Evolutionary conservation across 2,888 invertebrate species (phyloP).

Genomic region (Stegophylla sp.): DNA sequence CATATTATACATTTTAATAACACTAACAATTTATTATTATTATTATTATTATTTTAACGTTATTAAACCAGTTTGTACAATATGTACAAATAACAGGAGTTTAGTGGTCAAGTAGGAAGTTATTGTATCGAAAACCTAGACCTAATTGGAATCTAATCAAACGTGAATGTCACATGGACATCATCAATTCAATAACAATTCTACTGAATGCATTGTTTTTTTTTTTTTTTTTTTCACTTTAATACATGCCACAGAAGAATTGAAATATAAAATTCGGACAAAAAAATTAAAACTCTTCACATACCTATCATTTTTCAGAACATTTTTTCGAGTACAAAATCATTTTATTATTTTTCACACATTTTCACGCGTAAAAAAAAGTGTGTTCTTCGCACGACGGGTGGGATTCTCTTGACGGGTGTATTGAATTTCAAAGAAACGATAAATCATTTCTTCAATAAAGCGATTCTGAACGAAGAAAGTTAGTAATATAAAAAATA

Average conservation of each 20-base stretch:
- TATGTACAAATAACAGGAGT: not conserved
- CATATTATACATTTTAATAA: too few species aligned
- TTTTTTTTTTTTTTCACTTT: not conserved
- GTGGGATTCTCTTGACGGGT: too few species aligned
- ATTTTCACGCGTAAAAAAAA: not conserved
- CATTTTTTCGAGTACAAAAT: too few species aligned
- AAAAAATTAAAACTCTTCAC: too few species aligned
- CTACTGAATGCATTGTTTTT: not conserved
- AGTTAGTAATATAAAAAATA: too few species aligned
- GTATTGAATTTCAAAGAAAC: too few species aligned
- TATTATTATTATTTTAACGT: not conserved
- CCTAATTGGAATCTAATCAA: constrained; percentile 9
- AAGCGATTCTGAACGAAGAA: too few species aligned
- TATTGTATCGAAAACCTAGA: constrained; percentile 41
- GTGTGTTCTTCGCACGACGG: too few species aligned
- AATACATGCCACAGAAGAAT: not conserved
- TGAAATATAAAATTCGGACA: not conserved
- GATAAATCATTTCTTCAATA: too few species aligned
- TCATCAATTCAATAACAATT: constrained; percentile 17
- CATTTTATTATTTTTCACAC: too few species aligned
- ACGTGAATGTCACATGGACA: constrained; percentile 46
- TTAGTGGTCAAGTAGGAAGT: not conserved
- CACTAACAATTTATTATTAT: not conserved
- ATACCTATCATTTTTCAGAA: too few species aligned
- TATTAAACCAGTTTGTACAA: constrained; percentile 10